Percentiles rank a stretch among this genome's conserved stretches.
Conservation (phyloP, 92 coral and sea anemone genomes). For the Metridium senile region DNA sequence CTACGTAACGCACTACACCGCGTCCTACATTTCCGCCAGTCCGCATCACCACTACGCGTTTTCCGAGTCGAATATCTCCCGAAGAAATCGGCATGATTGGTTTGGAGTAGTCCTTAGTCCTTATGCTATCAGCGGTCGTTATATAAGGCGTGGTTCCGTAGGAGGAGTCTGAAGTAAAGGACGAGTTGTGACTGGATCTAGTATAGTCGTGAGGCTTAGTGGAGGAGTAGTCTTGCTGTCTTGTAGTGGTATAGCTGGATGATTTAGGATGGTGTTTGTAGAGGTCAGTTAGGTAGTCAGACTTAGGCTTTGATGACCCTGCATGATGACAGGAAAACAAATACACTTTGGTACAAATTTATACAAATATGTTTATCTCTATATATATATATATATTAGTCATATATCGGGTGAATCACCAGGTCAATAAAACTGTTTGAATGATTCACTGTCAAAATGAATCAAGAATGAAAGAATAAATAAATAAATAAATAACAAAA, state of each 20-base stretch:
- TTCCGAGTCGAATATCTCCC: slow-evolving; percentile 70
- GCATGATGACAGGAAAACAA: not conserved
- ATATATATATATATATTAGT: too few species aligned
- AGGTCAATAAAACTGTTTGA: too few species aligned
- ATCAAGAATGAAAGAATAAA: not conserved
- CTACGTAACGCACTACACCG: slow-evolving; percentile 81
- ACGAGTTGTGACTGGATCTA: slow-evolving; percentile 11
- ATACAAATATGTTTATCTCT: too few species aligned
- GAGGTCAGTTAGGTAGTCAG: not conserved
- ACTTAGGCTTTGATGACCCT: not conserved
- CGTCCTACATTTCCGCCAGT: slow-evolving; percentile 75
- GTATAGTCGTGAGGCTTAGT: not conserved
- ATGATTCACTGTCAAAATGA: not conserved
- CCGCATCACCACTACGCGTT: slow-evolving; percentile 82
- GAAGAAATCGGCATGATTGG: slow-evolving; percentile 72
- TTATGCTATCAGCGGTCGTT: not conserved
- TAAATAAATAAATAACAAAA: not conserved
- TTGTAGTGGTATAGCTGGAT: not conserved
- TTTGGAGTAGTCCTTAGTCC: slow-evolving; percentile 26
- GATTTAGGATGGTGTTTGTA: slow-evolving; percentile 3
- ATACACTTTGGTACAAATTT: too few species aligned
- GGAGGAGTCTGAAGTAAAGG: slow-evolving; percentile 19
- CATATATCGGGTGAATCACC: too few species aligned
- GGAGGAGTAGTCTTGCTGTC: slow-evolving; percentile 8
- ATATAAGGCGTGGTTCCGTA: slow-evolving; percentile 33